A percentile compares a stretch with the other conserved stretches of the same genome.
These are phyloP conservation scores for Coptodon bakossiorum DNA, from an alignment of 2,113 vertebrate genomes.

Conservation along the genomic window DNA sequence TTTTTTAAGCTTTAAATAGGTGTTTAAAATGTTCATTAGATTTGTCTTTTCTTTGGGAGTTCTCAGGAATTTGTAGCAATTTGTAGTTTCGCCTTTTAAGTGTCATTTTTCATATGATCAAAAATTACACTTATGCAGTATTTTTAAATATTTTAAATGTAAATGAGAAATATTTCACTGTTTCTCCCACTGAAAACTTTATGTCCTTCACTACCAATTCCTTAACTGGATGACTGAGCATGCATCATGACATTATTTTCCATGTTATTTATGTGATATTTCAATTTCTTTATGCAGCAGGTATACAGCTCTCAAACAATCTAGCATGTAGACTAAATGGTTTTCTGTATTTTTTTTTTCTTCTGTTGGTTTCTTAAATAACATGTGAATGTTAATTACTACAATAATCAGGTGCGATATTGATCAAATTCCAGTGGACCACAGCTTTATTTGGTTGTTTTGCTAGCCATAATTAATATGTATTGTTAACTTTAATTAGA, in stretches of 20 bases:
- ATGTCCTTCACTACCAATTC: rapidly evolving
- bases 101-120: neutral
- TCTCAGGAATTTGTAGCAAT: neutral
- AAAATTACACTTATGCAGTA: neutral
- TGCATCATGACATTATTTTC: neutral
- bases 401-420: rapidly evolving
- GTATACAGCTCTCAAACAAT: rapidly evolving
- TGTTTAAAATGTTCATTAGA: neutral
- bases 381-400: neutral
- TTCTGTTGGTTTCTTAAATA: neutral
- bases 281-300: neutral
- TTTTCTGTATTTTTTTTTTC: neutral
- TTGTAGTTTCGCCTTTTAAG: neutral
- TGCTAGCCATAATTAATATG: neutral
- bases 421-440: neutral
- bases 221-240: rapidly evolving
- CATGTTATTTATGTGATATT: neutral
- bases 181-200: neutral
- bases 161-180: rapidly evolving
- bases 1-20: neutral
- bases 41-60: neutral
- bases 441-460: neutral
- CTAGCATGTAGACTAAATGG: rapidly evolving
- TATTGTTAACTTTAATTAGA: neutral
- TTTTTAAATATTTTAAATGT: neutral